phyloP scores from a whole-genome alignment of 2,113 vertebrate species.

The Mustela lutreola region DNA sequence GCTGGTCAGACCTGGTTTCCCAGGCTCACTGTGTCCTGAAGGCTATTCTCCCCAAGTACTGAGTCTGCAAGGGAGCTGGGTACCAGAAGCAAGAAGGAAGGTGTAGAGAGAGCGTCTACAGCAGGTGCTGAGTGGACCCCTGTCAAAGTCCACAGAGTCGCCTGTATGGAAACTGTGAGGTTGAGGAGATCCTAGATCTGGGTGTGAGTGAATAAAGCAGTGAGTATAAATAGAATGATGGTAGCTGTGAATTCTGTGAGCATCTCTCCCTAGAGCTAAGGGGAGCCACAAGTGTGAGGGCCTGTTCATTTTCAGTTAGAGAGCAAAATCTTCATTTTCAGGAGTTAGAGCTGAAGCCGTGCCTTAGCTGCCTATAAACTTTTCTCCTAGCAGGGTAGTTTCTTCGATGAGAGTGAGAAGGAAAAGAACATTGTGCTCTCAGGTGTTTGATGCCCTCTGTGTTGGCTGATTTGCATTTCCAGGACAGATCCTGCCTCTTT shows the following conservation, averaged over 20 bases:
- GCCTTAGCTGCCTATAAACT: neutral
- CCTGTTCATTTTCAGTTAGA: neutral
- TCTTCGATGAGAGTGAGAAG: neutral
- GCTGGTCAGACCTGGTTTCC: neutral
- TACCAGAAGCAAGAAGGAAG: neutral
- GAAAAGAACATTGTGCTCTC: neutral
- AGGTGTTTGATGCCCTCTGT: neutral
- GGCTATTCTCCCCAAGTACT: neutral
- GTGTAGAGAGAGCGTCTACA: neutral
- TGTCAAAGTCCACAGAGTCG: neutral
- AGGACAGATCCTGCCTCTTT: neutral
- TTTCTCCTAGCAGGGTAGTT: neutral
- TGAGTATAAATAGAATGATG: neutral
- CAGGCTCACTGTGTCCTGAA: neutral
- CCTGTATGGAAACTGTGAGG: neutral
- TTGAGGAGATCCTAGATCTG: neutral
- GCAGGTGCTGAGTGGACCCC: neutral
- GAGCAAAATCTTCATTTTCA: neutral
- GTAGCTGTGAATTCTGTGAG: neutral
- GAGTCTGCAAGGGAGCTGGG: neutral
- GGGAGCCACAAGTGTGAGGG: neutral
- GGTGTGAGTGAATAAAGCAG: neutral
- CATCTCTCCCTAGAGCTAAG: neutral
- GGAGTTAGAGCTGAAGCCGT: neutral
- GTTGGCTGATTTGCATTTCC: neutral